Base-by-base conservation (phyloP, 1,140 invertebrate species). In the Anadara kagoshimensis region DNA sequence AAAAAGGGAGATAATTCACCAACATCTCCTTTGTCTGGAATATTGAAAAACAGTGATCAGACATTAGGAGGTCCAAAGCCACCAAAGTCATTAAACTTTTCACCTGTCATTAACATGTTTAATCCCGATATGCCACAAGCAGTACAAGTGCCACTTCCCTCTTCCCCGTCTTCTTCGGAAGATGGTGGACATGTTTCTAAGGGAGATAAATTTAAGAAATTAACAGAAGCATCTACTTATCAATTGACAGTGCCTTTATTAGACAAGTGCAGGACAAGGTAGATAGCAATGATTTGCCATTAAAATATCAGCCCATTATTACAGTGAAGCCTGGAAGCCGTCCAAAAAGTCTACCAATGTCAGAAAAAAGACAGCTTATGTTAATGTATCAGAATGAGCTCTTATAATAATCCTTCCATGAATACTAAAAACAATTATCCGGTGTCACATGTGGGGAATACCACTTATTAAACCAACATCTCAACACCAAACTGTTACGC, bases 21-120 rank as follows among this genome's bases (percentile, higher is more conserved):
- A n/a, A 73, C 69, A 16, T 45, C 65, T 59, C 58, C 54, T n/a
- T 71, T 68, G 41, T 53, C 75, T 22, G 81, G 85, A 18, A 87
- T 87, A 51, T 69, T 87, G 49, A 87, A 87, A 75, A 81, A 69
- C 29, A 73, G 71, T 65, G 78, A 80, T 11, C 78, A 78, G 43
- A 75, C 80, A n/a, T n/a, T n/a, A n/a, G n/a, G n/a, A n/a, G n/a
- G n/a, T n/a, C 47, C 74, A 24, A 81, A 82, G 63, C 75, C 70
- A 57, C 73, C 67, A 14, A 87, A 87, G 66, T 83, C 84, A 14
- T 54, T 87, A 26, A 85, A 85, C 57, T 85, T 85, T 80, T 81
- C 78, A 18, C 85, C 85, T 5, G 75, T 82, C 12, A 78, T 85
- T 20, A 87, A 82, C 64, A 64, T 84, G 51, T 82, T 83, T 76